phyloP scores from a whole-genome alignment of 2,797 vertebrate species.

The Rhinoraja longicauda region DNA sequence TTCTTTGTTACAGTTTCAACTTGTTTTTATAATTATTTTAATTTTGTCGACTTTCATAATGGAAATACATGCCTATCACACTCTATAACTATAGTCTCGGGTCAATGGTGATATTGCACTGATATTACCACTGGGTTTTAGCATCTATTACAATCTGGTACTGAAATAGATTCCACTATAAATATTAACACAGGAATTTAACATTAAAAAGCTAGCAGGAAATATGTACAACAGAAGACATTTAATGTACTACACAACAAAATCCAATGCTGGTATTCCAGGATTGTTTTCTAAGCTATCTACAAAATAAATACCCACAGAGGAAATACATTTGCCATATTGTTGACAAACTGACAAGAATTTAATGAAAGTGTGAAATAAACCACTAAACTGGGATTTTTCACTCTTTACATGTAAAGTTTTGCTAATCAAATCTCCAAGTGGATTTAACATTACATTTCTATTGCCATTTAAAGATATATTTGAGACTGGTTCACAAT shows the following conservation, averaged over 20 bases:
- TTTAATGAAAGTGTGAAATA: no score
- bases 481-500: not conserved
- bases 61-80: not conserved
- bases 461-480: not conserved
- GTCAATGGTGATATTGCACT: not conserved
- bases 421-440: not conserved
- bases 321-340: not conserved
- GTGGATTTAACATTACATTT: not conserved
- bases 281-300: not conserved
- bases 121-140: not conserved
- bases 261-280: not conserved
- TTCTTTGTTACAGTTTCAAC: not conserved
- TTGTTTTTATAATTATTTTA: not conserved
- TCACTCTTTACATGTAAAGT: not conserved
- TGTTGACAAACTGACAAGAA: not conserved
- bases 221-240: not conserved
- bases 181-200: not conserved
- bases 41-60: no score
- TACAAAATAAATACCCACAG: not conserved
- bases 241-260: not conserved
- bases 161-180: not conserved
- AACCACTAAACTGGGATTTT: not conserved
- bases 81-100: not conserved
- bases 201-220: not conserved
- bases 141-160: not conserved